Evolutionary conservation across 2,113 vertebrate species (phyloP).

Genomic region (Machaerirhynchus nigripectus): DNA sequence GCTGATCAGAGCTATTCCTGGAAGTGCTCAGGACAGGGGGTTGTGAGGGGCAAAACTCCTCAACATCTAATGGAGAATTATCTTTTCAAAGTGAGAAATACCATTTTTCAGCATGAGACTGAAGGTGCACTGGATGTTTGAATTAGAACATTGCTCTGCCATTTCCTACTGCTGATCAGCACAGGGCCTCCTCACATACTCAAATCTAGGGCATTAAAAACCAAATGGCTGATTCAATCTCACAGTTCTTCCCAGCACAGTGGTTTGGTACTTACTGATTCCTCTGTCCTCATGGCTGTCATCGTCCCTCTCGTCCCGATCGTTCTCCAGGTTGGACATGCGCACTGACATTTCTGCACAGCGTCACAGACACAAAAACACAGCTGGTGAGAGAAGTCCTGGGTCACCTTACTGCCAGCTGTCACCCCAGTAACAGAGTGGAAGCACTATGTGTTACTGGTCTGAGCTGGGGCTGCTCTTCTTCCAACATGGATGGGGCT

Average conservation of each 20-base stretch:
- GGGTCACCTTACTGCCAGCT: neutral
- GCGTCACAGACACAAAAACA: slow-evolving; percentile 58
- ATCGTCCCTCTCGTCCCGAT: slow-evolving; percentile 93
- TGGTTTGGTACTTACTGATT: slow-evolving; percentile 84
- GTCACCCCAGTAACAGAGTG: neutral
- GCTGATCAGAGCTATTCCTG: neutral
- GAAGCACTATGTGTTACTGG: neutral
- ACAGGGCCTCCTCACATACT: neutral
- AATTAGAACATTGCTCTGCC: neutral
- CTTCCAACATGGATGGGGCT: rapidly evolving
- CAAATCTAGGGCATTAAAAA: neutral
- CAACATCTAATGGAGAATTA: neutral
- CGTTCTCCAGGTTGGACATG: slow-evolving; percentile 98
- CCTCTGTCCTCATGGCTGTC: slow-evolving; percentile 96
- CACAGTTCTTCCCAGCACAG: neutral
- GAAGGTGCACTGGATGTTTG: neutral
- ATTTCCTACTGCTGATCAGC: neutral
- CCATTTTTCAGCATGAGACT: neutral
- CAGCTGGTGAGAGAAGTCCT: slow-evolving; percentile 30
- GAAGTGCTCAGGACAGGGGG: neutral
- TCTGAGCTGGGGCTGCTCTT: neutral
- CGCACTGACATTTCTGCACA: slow-evolving; percentile 95
- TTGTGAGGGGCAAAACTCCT: neutral
- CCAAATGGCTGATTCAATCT: neutral
- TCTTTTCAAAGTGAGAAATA: neutral